These are phyloP conservation scores for Hydrolagus affinis DNA, from an alignment of 2,113 vertebrate genomes.

Conservation along the genomic window DNA sequence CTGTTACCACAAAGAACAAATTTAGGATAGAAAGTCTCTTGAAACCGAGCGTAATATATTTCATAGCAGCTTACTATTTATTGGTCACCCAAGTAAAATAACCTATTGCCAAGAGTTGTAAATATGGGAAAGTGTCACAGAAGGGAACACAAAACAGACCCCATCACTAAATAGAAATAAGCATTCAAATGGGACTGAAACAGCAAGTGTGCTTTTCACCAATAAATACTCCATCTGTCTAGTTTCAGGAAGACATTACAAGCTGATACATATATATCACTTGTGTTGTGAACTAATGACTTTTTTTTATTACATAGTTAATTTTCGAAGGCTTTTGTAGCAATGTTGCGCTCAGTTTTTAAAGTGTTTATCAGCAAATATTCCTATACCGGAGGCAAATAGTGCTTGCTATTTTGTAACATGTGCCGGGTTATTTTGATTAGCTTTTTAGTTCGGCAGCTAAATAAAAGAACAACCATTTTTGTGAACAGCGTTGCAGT, in stretches of 20 bases:
- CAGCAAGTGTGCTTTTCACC: not conserved
- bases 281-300: too few species aligned
- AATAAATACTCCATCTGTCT: not conserved
- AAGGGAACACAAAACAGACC: too few species aligned
- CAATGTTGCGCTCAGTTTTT: not conserved
- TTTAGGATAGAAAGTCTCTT: not conserved
- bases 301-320: not conserved
- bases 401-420: not conserved
- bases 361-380: not conserved
- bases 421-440: not conserved
- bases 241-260: not conserved
- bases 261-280: too few species aligned
- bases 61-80: not conserved
- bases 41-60: not conserved
- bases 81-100: not conserved
- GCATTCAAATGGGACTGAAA: not conserved
- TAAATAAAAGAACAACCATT: not conserved
- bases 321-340: not conserved
- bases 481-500: not conserved
- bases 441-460: conserved; percentile 1
- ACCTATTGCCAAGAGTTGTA: not conserved
- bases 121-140: too few species aligned
- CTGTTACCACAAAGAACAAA: not conserved
- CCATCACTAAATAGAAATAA: not conserved
- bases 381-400: not conserved